Percentiles rank a stretch among this genome's conserved stretches.
Evolutionary conservation across 2,888 invertebrate genomes (phyloP).

Genomic region (Cosmopolites sordidus): DNA sequence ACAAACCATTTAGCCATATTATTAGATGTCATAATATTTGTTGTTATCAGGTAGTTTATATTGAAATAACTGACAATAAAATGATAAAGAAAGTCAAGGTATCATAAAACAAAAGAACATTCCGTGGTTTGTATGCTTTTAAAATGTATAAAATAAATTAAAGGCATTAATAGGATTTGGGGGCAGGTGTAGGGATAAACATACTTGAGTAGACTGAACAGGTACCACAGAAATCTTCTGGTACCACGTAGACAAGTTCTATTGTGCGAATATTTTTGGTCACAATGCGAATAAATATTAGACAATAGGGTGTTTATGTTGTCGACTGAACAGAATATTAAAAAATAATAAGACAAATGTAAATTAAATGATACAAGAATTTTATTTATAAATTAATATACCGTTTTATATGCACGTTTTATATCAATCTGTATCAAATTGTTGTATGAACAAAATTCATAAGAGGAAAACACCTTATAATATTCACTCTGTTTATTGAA

Average conservation of each 20-base stretch:
- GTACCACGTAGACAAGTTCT: conserved; percentile 19
- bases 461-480: conserved; percentile 12
- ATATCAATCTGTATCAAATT: conserved; percentile 13
- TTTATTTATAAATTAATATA: conserved; percentile 27
- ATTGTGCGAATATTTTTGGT: conserved; percentile 14
- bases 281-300: neutral
- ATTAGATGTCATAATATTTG: too few species aligned
- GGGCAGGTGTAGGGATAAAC: conserved; percentile 24
- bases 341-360: neutral
- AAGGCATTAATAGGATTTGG: conserved; percentile 23
- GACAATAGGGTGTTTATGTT: neutral
- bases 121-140: conserved; percentile 22
- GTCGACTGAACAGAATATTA: neutral
- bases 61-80: neutral
- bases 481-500: conserved; percentile 23
- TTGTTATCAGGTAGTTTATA: too few species aligned
- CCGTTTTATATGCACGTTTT: conserved; percentile 17
- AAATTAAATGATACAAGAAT: conserved; percentile 21
- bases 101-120: conserved; percentile 8
- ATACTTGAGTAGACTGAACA: conserved; percentile 26
- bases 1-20: too few species aligned
- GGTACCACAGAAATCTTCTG: conserved; percentile 21
- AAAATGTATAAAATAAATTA: conserved; percentile 16
- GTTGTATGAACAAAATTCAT: conserved; percentile 21
- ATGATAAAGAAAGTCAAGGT: conserved; percentile 15